These are phyloP conservation scores for Anolis carolinensis DNA, from an alignment of 2,113 vertebrate genomes.

Conservation along the genomic window DNA sequence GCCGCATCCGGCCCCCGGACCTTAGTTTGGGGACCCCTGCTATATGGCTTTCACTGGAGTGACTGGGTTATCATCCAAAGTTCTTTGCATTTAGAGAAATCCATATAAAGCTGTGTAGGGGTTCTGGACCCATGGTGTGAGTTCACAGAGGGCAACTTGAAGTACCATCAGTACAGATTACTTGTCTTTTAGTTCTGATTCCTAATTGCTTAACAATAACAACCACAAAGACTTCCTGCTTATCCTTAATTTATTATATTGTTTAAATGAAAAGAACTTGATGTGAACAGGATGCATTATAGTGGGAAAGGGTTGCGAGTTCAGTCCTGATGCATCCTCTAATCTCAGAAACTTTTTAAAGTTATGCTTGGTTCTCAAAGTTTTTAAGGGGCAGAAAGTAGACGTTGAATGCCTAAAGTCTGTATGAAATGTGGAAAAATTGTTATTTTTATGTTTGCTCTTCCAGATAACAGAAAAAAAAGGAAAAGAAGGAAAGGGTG, in stretches of 20 bases:
- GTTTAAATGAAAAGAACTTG: background rate
- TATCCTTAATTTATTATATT: background rate
- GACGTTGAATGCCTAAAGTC: background rate
- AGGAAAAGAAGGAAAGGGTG: constrained; percentile 81
- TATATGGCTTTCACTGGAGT: no score
- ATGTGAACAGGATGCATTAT: background rate
- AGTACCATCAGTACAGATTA: background rate
- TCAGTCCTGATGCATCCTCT: background rate
- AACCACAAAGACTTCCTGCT: background rate
- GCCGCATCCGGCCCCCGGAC: no score
- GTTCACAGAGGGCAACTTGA: background rate
- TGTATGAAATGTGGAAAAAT: background rate
- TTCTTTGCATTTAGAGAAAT: no score
- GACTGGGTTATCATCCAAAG: no score
- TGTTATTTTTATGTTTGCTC: constrained; percentile 38
- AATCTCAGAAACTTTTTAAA: background rate
- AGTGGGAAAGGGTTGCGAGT: background rate
- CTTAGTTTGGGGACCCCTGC: no score
- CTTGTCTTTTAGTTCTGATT: background rate
- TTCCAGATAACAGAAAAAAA: constrained; percentile 79
- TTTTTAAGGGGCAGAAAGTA: background rate
- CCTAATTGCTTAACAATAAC: background rate
- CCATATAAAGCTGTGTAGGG: no score
- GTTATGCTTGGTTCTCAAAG: background rate
- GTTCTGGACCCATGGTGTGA: background rate